A percentile compares a stretch with the other conserved stretches of the same genome.
Conservation (phyloP, 2,888 invertebrate species). For the Automeris io region DNA sequence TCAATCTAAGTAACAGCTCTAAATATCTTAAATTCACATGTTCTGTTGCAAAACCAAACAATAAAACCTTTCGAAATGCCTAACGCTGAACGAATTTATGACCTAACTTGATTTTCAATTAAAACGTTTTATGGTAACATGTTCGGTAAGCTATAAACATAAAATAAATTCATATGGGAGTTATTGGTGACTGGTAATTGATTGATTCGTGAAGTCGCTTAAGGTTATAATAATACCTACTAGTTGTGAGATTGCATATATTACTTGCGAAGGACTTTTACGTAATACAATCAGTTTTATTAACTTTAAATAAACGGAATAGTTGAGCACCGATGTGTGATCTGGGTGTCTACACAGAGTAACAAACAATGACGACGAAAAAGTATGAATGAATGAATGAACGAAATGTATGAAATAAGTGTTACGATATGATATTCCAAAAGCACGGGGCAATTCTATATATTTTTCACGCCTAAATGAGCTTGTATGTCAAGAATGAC, state of each 20-base stretch:
- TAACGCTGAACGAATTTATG: slow-evolving; percentile 44
- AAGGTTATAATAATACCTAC: slow-evolving; percentile 1
- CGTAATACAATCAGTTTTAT: neutral
- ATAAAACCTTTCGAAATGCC: slow-evolving; percentile 49
- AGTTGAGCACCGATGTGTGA: too few species aligned
- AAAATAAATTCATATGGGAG: slow-evolving; percentile 7
- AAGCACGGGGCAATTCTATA: too few species aligned
- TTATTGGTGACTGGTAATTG: slow-evolving; percentile 2
- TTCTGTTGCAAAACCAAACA: slow-evolving; percentile 32
- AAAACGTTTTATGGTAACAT: slow-evolving; percentile 7
- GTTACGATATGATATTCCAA: too few species aligned
- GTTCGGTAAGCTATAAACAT: slow-evolving; percentile 6
- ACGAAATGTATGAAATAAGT: too few species aligned
- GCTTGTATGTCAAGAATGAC: too few species aligned
- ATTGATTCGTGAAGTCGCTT: slow-evolving; percentile 5
- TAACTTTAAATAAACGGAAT: neutral
- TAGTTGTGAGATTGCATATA: neutral
- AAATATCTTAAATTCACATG: slow-evolving; percentile 23
- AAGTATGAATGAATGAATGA: too few species aligned
- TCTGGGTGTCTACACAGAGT: too few species aligned
- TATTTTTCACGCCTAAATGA: too few species aligned
- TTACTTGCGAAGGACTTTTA: neutral
- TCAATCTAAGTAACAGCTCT: neutral
- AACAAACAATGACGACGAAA: too few species aligned
- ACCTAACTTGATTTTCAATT: slow-evolving; percentile 25